Evolutionary conservation across 2,797 vertebrate species (phyloP), one percentile per base, ranked within the genome.

Genomic region (Alauda arvensis): DNA sequence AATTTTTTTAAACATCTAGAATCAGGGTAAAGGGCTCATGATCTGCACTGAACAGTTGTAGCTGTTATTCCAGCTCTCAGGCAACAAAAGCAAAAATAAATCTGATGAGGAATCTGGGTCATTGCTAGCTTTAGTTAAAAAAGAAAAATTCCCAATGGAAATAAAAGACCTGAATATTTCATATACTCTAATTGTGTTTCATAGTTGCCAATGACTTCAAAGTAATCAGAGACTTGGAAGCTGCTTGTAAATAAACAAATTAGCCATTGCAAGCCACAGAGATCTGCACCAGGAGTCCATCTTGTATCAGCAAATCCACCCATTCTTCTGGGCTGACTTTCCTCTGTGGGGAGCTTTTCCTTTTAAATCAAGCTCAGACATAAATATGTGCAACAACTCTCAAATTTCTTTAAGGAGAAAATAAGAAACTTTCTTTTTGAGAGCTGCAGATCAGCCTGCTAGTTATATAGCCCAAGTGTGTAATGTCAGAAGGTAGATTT

Each of bases 51-150:
- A 40, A 49, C 9, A 77, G 12, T 26, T 66, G 29, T 18, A 82
- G n/a, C 25, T 72, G 18, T 82, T 89, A 76, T 78, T 88, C 21
- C 31, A 65, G 21, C 15, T 93, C 20, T 48, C 45, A 52, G 51
- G 61, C 53, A 89, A 84, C 21, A 86, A 55, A 79, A 74, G 7
- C 25, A 91, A 77, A 66, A 14, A 23, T 55, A 87, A 87, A 91
- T 87, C 91, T 70, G 66, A 55, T 66, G 62, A 87, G 55, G 77
- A 95, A 94, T 91, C 57, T 92, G 55, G 88, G 93, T 92, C 93
- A 90, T 17, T 83, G 62, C 33, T 90, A 62, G 48, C 33, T 60
- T 84, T 81, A 85, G 42, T 37, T 24, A 49, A 79, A 79, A 76
- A 62, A 34, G 39, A 49, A 65, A 46, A 43, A 65, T 10, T 46